These are phyloP conservation scores for Drosophila persimilis DNA, from an alignment of 1,140 invertebrate species.

Conservation along the genomic window DNA sequence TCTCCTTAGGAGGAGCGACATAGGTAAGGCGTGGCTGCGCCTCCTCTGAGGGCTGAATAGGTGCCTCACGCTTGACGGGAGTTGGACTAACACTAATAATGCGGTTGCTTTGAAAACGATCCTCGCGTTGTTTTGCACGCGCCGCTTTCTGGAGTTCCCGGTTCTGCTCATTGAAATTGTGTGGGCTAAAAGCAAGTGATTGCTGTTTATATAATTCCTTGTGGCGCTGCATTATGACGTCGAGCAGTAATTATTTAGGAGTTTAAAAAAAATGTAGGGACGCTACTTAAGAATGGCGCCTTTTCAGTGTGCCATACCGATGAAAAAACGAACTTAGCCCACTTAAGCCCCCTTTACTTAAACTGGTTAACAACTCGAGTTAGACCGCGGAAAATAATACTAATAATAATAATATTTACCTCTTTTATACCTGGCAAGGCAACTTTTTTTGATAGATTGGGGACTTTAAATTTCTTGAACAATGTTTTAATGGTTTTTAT, in stretches of 20 bases:
- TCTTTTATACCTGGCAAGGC: too few species aligned
- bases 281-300: too few species aligned
- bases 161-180: slow-evolving; percentile 39
- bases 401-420: too few species aligned
- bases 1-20: slow-evolving; percentile 14
- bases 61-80: slow-evolving; percentile 1
- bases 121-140: slow-evolving; percentile 48
- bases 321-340: too few species aligned
- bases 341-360: too few species aligned
- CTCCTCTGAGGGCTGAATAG: neutral
- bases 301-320: too few species aligned
- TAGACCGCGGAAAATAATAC: too few species aligned
- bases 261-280: too few species aligned
- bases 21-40: neutral
- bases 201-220: slow-evolving; percentile 49
- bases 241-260: neutral
- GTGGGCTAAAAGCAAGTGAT: slow-evolving; percentile 27
- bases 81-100: slow-evolving; percentile 42
- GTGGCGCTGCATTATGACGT: slow-evolving; percentile 30
- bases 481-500: too few species aligned
- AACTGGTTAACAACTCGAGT: too few species aligned
- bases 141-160: slow-evolving; percentile 36
- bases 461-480: too few species aligned
- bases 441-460: too few species aligned
- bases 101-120: slow-evolving; percentile 54